phyloP scores from a whole-genome alignment of 1,140 invertebrate species.

The Papilio xuthus region DNA sequence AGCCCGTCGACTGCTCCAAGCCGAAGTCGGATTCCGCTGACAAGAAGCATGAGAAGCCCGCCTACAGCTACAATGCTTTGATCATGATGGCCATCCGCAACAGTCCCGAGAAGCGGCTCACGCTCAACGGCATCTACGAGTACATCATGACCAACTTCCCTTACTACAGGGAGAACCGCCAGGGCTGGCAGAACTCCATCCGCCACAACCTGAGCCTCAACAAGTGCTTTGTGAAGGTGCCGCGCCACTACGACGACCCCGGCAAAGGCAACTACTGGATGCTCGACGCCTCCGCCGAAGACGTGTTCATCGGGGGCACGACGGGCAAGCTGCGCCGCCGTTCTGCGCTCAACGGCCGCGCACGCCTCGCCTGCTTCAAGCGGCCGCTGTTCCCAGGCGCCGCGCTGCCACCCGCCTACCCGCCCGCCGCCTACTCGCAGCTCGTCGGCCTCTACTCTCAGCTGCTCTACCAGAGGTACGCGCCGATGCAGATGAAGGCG shows the following conservation, averaged over 20 bases:
- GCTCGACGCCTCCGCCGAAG: conserved; percentile 96
- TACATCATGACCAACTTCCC: conserved; percentile 99
- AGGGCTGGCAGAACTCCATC: conserved; percentile 99
- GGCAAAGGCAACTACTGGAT: conserved; percentile 99
- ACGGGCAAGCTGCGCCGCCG: conserved; percentile 96
- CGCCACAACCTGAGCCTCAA: conserved; percentile 98
- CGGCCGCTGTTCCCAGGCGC: conserved; percentile 83
- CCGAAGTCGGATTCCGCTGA: conserved; percentile 74
- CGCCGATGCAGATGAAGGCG: conserved; percentile 70
- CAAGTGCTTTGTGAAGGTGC: conserved; percentile 99
- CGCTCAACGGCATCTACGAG: conserved; percentile 99
- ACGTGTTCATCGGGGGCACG: conserved; percentile 98
- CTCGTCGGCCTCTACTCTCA: conserved; percentile 76
- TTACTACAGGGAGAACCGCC: conserved; percentile 98
- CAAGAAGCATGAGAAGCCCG: conserved; percentile 93
- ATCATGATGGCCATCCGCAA: conserved; percentile 99
- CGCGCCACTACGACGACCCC: conserved; percentile 95
- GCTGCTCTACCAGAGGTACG: conserved; percentile 80
- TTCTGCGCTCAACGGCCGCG: conserved; percentile 92
- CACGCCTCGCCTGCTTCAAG: conserved; percentile 93
- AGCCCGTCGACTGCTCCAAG: conserved; percentile 86
- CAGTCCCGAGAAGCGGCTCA: conserved; percentile 96
- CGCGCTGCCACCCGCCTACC: conserved; percentile 78
- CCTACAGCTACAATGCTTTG: conserved; percentile 99
- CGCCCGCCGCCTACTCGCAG: conserved; percentile 73